phyloP scores from a whole-genome alignment of 2,113 vertebrate species.

The Heterotis niloticus region DNA sequence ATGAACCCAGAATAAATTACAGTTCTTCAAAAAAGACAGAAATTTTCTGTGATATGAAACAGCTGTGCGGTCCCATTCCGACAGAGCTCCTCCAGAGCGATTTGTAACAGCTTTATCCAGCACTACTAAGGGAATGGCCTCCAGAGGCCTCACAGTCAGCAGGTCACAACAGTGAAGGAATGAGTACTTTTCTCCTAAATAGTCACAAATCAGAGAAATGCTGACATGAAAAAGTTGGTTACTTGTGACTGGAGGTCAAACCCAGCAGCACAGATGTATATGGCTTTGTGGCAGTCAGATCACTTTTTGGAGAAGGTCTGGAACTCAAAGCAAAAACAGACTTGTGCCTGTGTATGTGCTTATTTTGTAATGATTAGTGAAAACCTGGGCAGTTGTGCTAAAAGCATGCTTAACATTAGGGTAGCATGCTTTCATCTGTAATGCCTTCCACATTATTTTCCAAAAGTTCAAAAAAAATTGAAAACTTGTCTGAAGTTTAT shows the following conservation, averaged over 20 bases:
- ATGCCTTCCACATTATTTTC: no score
- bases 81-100: constrained; percentile 1
- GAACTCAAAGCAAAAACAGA: no score
- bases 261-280: not conserved
- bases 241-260: not conserved
- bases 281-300: no score
- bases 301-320: not conserved
- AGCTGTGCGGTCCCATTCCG: constrained; percentile 13
- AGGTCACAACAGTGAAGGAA: constrained; percentile 7
- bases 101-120: not conserved
- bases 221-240: not conserved
- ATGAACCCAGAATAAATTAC: constrained; percentile 19
- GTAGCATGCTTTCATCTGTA: no score
- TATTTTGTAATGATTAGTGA: no score
- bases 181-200: not conserved
- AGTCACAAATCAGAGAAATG: not conserved
- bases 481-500: no score
- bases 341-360: no score
- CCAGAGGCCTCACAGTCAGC: not conserved
- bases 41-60: constrained; percentile 27
- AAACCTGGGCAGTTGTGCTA: no score
- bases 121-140: not conserved
- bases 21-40: constrained; percentile 21
- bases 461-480: no score
- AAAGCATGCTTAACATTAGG: no score